These are phyloP conservation scores for Andrena hattorfiana DNA, from an alignment of 2,888 invertebrate genomes.

Conservation along the genomic window DNA sequence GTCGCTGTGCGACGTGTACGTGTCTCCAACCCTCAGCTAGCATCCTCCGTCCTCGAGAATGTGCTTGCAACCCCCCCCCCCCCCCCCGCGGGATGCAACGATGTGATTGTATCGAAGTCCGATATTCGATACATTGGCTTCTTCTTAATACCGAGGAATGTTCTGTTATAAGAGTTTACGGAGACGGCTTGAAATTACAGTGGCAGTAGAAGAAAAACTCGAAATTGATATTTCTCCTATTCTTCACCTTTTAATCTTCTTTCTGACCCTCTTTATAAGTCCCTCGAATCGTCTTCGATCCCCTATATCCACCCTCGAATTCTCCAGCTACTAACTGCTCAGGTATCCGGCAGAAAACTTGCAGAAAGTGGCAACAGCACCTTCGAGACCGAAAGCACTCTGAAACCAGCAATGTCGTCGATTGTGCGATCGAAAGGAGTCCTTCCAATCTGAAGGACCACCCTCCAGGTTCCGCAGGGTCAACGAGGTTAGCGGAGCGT, in stretches of 20 bases:
- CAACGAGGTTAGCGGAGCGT: background rate
- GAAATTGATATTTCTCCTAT: no score
- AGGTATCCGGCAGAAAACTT: no score
- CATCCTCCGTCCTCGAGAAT: background rate
- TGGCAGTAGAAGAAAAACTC: no score
- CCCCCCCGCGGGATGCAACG: conserved; percentile 63
- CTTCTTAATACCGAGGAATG: conserved; percentile 1
- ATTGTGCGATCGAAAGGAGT: background rate
- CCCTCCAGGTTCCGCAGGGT: background rate
- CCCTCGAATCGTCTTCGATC: no score
- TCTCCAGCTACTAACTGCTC: no score
- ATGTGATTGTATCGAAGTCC: conserved; percentile 54
- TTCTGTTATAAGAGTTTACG: background rate
- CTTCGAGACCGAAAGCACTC: background rate
- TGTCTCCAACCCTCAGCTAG: conserved; percentile 1
- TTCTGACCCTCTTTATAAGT: no score
- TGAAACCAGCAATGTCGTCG: background rate
- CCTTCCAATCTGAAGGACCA: background rate
- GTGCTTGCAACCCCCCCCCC: conserved; percentile 23
- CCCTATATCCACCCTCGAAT: no score
- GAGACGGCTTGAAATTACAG: no score
- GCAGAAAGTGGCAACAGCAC: background rate
- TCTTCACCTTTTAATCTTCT: no score
- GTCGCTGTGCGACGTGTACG: conserved; percentile 3
- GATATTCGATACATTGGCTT: conserved; percentile 40